Percentiles rank a stretch among this genome's conserved stretches.
These are phyloP conservation scores for Bovichtus diacanthus DNA, from an alignment of 2,797 vertebrate genomes.

Conservation along the genomic window DNA sequence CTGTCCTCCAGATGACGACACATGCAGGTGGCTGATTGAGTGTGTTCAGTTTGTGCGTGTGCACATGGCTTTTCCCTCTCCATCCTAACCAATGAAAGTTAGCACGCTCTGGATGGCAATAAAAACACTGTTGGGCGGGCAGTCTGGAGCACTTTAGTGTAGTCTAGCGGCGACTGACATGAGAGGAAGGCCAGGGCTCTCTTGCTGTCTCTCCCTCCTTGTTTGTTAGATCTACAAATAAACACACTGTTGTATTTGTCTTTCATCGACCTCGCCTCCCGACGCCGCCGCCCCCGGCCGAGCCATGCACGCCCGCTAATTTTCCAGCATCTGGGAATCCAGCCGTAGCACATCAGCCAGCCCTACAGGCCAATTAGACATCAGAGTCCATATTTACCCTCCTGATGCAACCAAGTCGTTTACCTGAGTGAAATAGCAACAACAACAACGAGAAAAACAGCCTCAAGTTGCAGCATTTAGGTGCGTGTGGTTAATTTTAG, in stretches of 20 bases:
- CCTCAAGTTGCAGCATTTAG: slow-evolving; percentile 47
- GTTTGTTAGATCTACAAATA: slow-evolving; percentile 66
- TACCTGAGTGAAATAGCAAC: slow-evolving; percentile 68
- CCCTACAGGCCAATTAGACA: slow-evolving; percentile 77
- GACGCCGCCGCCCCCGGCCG: slow-evolving; percentile 20
- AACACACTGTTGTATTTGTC: slow-evolving; percentile 61
- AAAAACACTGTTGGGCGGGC: slow-evolving; percentile 67
- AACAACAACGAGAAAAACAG: slow-evolving; percentile 57
- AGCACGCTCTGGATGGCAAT: slow-evolving; percentile 64
- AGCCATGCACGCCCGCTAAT: slow-evolving; percentile 59
- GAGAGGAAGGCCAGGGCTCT: slow-evolving; percentile 50
- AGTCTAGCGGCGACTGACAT: slow-evolving; percentile 57
- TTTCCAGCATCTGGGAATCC: slow-evolving; percentile 69
- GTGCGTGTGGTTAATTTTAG: slow-evolving; percentile 45
- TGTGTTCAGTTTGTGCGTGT: slow-evolving; percentile 42
- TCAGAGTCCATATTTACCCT: slow-evolving; percentile 64
- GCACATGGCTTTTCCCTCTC: slow-evolving; percentile 52
- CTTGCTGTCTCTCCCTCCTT: slow-evolving; percentile 40
- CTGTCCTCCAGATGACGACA: slow-evolving; percentile 74
- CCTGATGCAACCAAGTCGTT: slow-evolving; percentile 76
- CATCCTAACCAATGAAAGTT: slow-evolving; percentile 54
- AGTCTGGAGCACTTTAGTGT: slow-evolving; percentile 59
- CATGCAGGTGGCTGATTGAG: slow-evolving; percentile 70
- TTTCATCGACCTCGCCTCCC: slow-evolving; percentile 51
- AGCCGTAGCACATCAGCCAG: slow-evolving; percentile 40